Percentiles rank a stretch among this genome's conserved stretches.
Evolutionary conservation across 2,797 vertebrate genomes (phyloP).

Genomic region (Mus caroli): DNA sequence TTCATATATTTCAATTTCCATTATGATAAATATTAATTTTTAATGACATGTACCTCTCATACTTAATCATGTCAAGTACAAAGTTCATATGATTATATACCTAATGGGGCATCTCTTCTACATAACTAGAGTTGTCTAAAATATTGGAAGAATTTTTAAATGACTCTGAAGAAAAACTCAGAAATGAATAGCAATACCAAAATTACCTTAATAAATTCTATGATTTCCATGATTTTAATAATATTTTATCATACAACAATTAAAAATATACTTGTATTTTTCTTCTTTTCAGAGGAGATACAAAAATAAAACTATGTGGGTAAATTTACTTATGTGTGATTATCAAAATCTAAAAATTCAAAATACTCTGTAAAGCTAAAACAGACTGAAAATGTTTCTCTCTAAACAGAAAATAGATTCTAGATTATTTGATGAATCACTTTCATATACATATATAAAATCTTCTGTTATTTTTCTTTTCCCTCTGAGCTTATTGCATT

Average conservation of each 20-base stretch:
- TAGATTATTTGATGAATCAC: slow-evolving; percentile 13
- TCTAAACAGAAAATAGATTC: background rate
- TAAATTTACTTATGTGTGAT: slow-evolving; percentile 18
- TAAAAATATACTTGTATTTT: background rate
- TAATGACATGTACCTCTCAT: background rate
- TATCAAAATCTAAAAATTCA: background rate
- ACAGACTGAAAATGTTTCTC: background rate
- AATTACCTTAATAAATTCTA: background rate
- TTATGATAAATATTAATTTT: background rate
- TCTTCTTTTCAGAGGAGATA: background rate
- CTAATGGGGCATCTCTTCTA: background rate
- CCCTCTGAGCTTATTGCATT: background rate
- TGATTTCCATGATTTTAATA: background rate
- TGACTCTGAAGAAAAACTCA: background rate
- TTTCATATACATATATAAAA: background rate
- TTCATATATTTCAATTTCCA: slow-evolving; percentile 14
- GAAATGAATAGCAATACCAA: background rate
- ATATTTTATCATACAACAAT: slow-evolving; percentile 3
- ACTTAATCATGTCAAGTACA: background rate
- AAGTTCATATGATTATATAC: background rate
- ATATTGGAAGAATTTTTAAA: background rate
- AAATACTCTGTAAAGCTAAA: background rate
- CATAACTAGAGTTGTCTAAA: background rate
- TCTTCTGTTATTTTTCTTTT: background rate
- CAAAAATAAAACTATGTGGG: background rate